Evolutionary conservation across 2,888 invertebrate genomes (phyloP).

Genomic region (Drosophila nr. medialis): DNA sequence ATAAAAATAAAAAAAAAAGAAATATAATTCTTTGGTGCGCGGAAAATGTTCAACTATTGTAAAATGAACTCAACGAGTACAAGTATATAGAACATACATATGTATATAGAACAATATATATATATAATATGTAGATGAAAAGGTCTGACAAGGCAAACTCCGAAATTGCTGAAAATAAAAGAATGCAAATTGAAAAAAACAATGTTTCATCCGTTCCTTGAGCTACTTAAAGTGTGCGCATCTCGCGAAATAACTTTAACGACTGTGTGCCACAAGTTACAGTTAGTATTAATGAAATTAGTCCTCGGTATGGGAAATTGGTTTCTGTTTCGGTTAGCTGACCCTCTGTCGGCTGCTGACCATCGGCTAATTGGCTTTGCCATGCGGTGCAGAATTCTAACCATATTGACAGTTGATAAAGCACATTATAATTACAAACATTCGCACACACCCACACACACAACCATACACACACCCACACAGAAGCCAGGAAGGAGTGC

Average conservation of each 20-base stretch:
- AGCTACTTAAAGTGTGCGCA: conserved; percentile 14
- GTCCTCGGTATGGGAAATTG: conserved; percentile 4
- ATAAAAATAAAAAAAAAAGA: conserved; percentile 19
- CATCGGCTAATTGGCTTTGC: conserved; percentile 48
- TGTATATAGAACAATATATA: conserved; percentile 1
- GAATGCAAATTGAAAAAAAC: conserved; percentile 32
- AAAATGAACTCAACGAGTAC: conserved; percentile 14
- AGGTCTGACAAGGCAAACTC: conserved; percentile 11
- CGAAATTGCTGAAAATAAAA: conserved; percentile 41
- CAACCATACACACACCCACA: background rate
- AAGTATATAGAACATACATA: background rate
- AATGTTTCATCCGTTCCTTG: background rate
- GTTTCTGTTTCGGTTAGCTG: conserved; percentile 48
- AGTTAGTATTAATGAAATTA: conserved; percentile 36
- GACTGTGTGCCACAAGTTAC: background rate
- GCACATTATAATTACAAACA: conserved; percentile 51
- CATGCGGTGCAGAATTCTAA: conserved; percentile 40
- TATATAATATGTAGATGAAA: conserved; percentile 3
- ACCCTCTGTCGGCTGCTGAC: conserved; percentile 32
- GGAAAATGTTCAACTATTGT: conserved; percentile 44
- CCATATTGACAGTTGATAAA: conserved; percentile 61
- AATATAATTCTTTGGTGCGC: conserved; percentile 41
- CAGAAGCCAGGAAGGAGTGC: background rate
- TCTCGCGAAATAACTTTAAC: conserved; percentile 22
- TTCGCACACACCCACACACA: conserved; percentile 8